Percentiles rank a stretch among this genome's conserved stretches.
These are phyloP conservation scores for Branchellion lobata DNA, from an alignment of 2,888 invertebrate genomes.

Conservation along the genomic window DNA sequence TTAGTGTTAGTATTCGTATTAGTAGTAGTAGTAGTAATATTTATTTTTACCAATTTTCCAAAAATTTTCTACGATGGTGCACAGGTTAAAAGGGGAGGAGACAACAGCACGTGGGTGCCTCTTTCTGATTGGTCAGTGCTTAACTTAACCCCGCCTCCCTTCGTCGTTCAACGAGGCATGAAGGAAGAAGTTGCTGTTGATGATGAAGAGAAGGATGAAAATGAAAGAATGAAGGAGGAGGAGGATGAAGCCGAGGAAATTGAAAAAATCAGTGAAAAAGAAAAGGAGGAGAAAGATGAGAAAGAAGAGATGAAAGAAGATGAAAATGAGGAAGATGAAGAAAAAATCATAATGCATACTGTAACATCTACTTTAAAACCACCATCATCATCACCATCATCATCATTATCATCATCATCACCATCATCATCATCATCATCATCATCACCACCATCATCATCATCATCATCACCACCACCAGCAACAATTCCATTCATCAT, in stretches of 20 bases:
- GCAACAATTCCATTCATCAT: neutral
- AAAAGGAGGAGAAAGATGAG: too few relatives aligned
- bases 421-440: conserved; percentile 36
- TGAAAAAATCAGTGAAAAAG: neutral
- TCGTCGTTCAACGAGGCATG: neutral
- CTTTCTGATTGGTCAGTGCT: neutral
- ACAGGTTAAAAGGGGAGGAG: neutral
- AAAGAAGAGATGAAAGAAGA: too few relatives aligned
- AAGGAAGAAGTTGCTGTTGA: neutral
- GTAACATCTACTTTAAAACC: neutral
- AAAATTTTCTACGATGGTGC: too few relatives aligned
- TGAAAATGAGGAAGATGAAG: too few relatives aligned
- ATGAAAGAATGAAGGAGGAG: neutral
- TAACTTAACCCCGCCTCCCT: neutral
- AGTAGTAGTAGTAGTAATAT: too few relatives aligned
- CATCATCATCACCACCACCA: conserved; percentile 13
- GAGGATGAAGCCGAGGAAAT: neutral
- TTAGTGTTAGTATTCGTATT: too few relatives aligned
- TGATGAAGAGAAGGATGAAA: neutral
- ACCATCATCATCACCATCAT: conserved; percentile 36
- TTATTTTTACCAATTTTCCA: too few relatives aligned
- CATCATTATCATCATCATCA: conserved; percentile 40
- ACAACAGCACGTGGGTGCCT: neutral
- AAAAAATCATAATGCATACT: neutral
- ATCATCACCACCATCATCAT: conserved; percentile 16